Conservation (phyloP, 2,888 invertebrate genomes). For the Priocnemis perturbator region DNA sequence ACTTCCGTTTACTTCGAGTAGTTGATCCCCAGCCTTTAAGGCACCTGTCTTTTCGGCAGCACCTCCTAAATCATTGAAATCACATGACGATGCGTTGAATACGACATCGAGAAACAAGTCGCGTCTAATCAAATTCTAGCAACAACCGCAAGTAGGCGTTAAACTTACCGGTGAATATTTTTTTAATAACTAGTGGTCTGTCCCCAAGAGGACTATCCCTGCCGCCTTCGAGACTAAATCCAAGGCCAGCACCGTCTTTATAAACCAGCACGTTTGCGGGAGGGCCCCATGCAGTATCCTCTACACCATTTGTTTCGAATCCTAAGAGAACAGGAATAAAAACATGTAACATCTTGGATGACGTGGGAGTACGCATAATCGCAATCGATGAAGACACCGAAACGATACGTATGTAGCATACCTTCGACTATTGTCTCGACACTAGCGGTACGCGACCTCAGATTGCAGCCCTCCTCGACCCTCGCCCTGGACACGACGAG, state of each 20-base stretch:
- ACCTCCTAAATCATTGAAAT: constrained; percentile 81
- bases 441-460: constrained; percentile 67
- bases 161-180: constrained; percentile 91
- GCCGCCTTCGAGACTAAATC: constrained; percentile 96
- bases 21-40: constrained; percentile 90
- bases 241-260: constrained; percentile 91
- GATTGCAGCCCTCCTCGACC: constrained; percentile 57
- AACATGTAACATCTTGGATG: background rate
- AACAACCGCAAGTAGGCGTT: background rate
- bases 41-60: constrained; percentile 91
- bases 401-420: constrained; percentile 21
- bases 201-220: constrained; percentile 93
- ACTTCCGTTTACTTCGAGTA: constrained; percentile 88
- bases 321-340: constrained; percentile 46
- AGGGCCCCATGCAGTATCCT: constrained; percentile 78
- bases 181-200: constrained; percentile 91
- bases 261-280: constrained; percentile 77
- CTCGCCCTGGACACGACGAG: constrained; percentile 83
- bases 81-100: background rate
- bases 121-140: too few relatives aligned
- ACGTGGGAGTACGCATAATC: background rate
- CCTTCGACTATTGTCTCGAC: constrained; percentile 73
- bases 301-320: constrained; percentile 68
- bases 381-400: background rate
- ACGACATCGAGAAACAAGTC: background rate